Evolutionary conservation across 2,113 vertebrate genomes (phyloP).

Genomic region (Chauna torquata): DNA sequence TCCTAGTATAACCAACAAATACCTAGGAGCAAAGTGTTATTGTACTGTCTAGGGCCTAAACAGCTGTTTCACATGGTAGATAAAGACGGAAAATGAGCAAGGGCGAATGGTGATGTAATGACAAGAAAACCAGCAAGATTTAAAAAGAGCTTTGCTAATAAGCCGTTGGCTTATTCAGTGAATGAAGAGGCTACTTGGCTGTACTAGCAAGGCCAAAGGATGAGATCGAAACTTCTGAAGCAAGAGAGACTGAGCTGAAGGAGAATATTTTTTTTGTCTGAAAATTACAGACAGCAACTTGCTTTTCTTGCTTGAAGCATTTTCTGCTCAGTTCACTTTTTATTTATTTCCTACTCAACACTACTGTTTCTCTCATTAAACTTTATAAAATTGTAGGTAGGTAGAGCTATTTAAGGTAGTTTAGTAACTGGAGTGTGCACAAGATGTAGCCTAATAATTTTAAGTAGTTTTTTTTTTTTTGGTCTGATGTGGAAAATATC

Average conservation of each 20-base stretch:
- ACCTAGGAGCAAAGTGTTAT: not conserved
- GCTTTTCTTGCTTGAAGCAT: not conserved
- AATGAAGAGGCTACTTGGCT: not conserved
- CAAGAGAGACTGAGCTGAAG: not conserved
- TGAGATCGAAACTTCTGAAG: not conserved
- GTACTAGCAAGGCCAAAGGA: not conserved
- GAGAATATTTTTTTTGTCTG: not conserved
- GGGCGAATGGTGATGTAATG: not conserved
- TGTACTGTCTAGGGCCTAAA: not conserved
- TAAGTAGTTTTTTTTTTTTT: not conserved
- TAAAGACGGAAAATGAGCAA: not conserved
- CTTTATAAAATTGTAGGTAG: not conserved
- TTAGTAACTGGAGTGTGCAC: not conserved
- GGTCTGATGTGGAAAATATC: not conserved
- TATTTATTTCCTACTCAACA: not conserved
- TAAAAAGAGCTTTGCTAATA: not conserved
- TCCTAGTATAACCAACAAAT: not conserved
- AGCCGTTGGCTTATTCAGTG: not conserved
- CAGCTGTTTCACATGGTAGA: not conserved
- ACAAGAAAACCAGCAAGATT: not conserved
- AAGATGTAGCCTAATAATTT: not conserved
- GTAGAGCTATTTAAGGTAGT: not conserved
- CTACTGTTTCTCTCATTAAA: not conserved
- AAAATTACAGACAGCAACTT: not conserved
- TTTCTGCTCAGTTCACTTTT: not conserved